Evolutionary conservation across 92 coral and sea anemone species (phyloP), one percentile per base, ranked within the genome.

Genomic region (Parazoanthus atlanticus): DNA sequence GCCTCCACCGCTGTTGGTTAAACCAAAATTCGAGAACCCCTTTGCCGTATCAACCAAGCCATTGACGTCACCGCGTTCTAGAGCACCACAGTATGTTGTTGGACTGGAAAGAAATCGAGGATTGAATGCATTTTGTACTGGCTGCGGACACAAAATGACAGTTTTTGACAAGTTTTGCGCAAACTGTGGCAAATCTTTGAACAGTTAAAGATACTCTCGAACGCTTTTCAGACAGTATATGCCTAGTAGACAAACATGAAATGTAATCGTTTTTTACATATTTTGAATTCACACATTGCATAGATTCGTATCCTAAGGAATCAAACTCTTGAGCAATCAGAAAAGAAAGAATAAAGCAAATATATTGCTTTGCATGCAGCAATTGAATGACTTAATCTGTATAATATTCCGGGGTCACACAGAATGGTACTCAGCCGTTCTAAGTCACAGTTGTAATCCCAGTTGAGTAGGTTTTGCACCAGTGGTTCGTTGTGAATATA

Each of bases 161-260:
- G 85, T 91, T 38, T 94, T 86, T 75, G 98, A 97, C 89, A 96
- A 97, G 79, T 97, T 95, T 85, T 97, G 99, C 76, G 93, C 98
- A 25, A 88, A 88, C 56, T 97, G 99, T 77, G 99, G 99, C 16
- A 94, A 92, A 86, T 21, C 77, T 19, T 74, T 70, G 65, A 70
- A 84, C 87, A 84, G n/a, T 46, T 84, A 70, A 83, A 83, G 76
- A 61, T 33, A 31, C 85, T 8, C 43, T 49, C 29, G 38, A 11
- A 31, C 8, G 34, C 33, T 9, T 31, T 33, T 49, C 21, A 29
- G 9, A 74, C 11, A 32, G 40, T 58, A 28, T 58, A 6, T 23
- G 19, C n/a, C n/a, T 61, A 26, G 47, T 25, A 65, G 32, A 6
- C 26, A 8, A 15, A 61, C 32, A 15, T 29, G n/a, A 15, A 28